phyloP scores from a whole-genome alignment of 37 sponge, comb jelly and placozoan genomes.

The Halichondria panicea region DNA sequence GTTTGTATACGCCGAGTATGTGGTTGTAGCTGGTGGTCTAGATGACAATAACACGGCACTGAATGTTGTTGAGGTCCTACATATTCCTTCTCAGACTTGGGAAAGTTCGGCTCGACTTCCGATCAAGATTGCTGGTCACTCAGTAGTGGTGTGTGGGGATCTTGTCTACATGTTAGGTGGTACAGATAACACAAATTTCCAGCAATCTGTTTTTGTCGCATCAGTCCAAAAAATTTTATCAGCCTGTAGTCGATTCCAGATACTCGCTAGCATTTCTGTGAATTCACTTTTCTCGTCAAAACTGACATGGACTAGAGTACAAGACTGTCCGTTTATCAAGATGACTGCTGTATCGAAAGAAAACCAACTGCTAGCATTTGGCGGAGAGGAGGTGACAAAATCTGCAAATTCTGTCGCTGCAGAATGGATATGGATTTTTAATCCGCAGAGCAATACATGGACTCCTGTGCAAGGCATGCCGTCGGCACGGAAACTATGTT shows the following conservation, averaged over 20 bases:
- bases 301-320: slow-evolving; percentile 17
- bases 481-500: slow-evolving; percentile 40
- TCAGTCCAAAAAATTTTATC: slow-evolving; percentile 13
- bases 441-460: slow-evolving; percentile 33
- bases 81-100: slow-evolving; percentile 34
- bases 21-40: slow-evolving; percentile 48
- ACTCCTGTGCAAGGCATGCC: slow-evolving; percentile 43
- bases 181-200: background rate
- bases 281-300: background rate
- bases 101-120: slow-evolving; percentile 18
- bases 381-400: slow-evolving; percentile 38
- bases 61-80: slow-evolving; percentile 27
- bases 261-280: background rate
- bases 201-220: slow-evolving; percentile 3
- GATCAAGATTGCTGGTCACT: slow-evolving; percentile 21
- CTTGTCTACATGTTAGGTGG: slow-evolving; percentile 34
- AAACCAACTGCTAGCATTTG: slow-evolving; percentile 49
- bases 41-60: background rate
- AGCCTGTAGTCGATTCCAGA: slow-evolving; percentile 22
- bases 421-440: slow-evolving; percentile 40
- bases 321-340: slow-evolving; percentile 45
- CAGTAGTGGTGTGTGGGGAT: slow-evolving; percentile 26
- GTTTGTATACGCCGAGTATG: slow-evolving; percentile 37
- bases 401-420: slow-evolving; percentile 19
- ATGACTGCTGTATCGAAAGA: slow-evolving; percentile 21